phyloP scores from a whole-genome alignment of 2,888 invertebrate genomes.

The Rotaria socialis region DNA sequence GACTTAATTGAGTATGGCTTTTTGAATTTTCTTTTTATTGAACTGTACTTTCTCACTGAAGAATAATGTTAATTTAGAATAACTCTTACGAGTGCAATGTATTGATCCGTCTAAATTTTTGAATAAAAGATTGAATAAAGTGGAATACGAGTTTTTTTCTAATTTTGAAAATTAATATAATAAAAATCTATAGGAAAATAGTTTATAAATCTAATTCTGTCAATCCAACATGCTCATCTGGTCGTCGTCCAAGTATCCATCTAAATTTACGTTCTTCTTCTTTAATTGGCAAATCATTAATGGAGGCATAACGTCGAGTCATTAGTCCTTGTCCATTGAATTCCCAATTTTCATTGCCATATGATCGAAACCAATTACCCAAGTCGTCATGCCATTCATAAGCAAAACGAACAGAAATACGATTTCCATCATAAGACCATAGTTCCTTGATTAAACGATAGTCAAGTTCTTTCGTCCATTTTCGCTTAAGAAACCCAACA shows the following conservation, averaged over 20 bases:
- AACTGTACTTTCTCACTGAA: too few relatives aligned
- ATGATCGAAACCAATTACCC: conserved; percentile 26
- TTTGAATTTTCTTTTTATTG: too few relatives aligned
- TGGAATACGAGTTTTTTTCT: too few relatives aligned
- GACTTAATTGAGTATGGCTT: too few relatives aligned
- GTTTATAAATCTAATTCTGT: neutral
- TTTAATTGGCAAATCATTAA: conserved; percentile 37
- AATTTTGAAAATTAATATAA: too few relatives aligned
- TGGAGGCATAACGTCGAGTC: conserved; percentile 4
- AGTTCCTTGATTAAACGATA: conserved; percentile 36
- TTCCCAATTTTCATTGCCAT: conserved; percentile 39
- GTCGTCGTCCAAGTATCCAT: neutral
- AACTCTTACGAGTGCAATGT: too few relatives aligned
- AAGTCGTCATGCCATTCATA: conserved; percentile 37
- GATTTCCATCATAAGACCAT: conserved; percentile 1
- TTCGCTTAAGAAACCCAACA: neutral
- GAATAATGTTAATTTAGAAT: too few relatives aligned
- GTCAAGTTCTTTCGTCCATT: conserved; percentile 9
- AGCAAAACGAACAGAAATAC: conserved; percentile 34
- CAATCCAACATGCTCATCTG: neutral
- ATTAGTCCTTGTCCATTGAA: conserved; percentile 27
- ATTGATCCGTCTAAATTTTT: too few relatives aligned
- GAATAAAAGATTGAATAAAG: too few relatives aligned
- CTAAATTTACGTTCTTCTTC: conserved; percentile 27
- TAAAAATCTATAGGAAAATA: too few relatives aligned